Percentiles rank a stretch among this genome's conserved stretches.
Evolutionary conservation across 2,888 invertebrate species (phyloP).

Genomic region (Drosophila rubida): DNA sequence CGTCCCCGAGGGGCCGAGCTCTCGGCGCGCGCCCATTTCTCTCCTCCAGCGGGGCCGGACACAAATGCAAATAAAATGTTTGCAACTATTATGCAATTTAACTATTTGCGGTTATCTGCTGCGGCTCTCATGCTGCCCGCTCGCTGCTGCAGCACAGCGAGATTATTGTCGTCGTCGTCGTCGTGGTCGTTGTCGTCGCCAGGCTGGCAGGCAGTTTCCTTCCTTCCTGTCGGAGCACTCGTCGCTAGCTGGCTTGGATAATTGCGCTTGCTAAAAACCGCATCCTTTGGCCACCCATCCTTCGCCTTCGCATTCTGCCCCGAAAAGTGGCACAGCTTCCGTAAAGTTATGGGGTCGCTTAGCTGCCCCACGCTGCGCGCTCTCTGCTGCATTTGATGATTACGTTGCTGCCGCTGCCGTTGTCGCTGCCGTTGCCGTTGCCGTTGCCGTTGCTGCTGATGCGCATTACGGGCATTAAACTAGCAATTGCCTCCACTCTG

Average conservation of each 20-base stretch:
- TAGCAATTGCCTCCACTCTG: conserved; percentile 48
- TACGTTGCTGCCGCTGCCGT: conserved; percentile 21
- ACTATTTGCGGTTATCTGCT: conserved; percentile 63
- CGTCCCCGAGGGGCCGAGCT: conserved; percentile 5
- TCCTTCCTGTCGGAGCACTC: conserved; percentile 26
- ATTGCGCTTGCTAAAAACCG: conserved; percentile 43
- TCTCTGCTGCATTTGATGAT: conserved; percentile 33
- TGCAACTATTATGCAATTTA: conserved; percentile 68
- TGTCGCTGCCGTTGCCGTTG: conserved; percentile 21
- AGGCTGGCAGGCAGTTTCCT: conserved; percentile 32
- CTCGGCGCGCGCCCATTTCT: neutral
- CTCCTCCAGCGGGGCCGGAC: conserved; percentile 6
- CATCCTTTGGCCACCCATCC: conserved; percentile 19
- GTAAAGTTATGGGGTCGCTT: conserved; percentile 22
- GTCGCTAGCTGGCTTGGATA: conserved; percentile 25
- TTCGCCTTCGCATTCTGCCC: neutral
- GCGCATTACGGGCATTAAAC: conserved; percentile 56
- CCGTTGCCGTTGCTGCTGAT: conserved; percentile 26
- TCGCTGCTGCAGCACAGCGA: conserved; percentile 24
- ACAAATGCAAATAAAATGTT: conserved; percentile 64
- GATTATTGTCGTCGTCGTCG: conserved; percentile 43
- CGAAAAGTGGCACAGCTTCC: conserved; percentile 26
- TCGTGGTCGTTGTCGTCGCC: too few species aligned
- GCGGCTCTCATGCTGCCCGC: conserved; percentile 16
- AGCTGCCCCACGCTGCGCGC: neutral